These are phyloP conservation scores for Ophraella communa DNA, from an alignment of 2,888 invertebrate species.

Conservation along the genomic window DNA sequence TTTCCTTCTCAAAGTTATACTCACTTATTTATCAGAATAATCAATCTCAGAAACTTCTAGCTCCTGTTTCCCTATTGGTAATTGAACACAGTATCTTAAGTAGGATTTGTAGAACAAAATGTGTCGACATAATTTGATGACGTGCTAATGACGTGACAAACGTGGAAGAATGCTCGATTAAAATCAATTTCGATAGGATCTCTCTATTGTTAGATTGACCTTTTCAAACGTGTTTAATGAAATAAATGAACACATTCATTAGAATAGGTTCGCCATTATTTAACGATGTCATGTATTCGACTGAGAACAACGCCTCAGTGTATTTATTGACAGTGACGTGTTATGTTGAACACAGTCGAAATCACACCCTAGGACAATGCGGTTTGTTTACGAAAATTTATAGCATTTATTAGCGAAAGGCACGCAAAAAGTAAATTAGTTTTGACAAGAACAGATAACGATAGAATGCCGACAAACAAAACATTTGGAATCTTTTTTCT, in stretches of 20 bases:
- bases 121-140: slow-evolving; percentile 3
- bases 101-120: background rate
- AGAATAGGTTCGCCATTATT: slow-evolving; percentile 25
- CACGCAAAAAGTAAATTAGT: slow-evolving; percentile 22
- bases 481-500: slow-evolving; percentile 2
- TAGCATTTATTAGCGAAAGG: slow-evolving; percentile 9
- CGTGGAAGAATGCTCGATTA: slow-evolving; percentile 5
- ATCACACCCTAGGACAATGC: slow-evolving; percentile 25
- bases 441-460: slow-evolving; percentile 10
- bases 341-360: slow-evolving; percentile 25
- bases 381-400: slow-evolving; percentile 22
- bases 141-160: slow-evolving; percentile 7
- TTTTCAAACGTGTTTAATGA: slow-evolving; percentile 24
- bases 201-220: slow-evolving; percentile 20
- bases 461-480: slow-evolving; percentile 1
- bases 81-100: no score
- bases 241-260: slow-evolving; percentile 28
- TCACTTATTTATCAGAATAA: no score
- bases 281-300: slow-evolving; percentile 28
- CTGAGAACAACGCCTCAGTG: slow-evolving; percentile 26
- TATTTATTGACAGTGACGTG: slow-evolving; percentile 32
- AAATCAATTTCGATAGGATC: slow-evolving; percentile 24
- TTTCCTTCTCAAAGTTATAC: no score
- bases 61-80: no score
- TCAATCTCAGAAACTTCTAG: no score